These are phyloP conservation scores for Microtus richardsoni DNA, from an alignment of 2,113 vertebrate species.

Conservation along the genomic window DNA sequence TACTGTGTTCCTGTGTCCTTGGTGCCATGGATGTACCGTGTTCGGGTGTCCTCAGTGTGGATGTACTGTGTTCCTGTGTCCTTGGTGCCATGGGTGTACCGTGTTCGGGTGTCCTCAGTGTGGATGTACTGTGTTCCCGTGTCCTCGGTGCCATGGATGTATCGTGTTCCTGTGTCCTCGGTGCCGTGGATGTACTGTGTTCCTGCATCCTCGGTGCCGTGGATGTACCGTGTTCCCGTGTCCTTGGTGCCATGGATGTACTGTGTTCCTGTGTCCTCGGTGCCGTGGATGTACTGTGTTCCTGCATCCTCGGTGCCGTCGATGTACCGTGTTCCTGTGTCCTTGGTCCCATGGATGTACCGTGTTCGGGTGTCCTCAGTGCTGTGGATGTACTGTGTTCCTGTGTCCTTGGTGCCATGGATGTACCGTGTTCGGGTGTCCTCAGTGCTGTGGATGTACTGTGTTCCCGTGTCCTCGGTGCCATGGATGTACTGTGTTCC, in stretches of 20 bases:
- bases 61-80: too few relatives aligned
- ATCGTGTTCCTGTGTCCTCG: slow-evolving; percentile 80
- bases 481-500: too few relatives aligned
- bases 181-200: too few relatives aligned
- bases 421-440: not conserved
- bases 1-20: slow-evolving; percentile 75
- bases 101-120: not conserved
- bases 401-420: slow-evolving; percentile 65
- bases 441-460: too few relatives aligned
- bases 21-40: too few relatives aligned
- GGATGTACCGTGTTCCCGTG: too few relatives aligned
- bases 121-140: slow-evolving; percentile 56
- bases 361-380: too few relatives aligned
- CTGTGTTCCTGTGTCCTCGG: slow-evolving; percentile 32
- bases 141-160: slow-evolving; percentile 71
- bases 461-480: slow-evolving; percentile 2
- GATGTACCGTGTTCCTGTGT: too few relatives aligned
- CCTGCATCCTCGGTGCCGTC: too few relatives aligned
- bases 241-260: slow-evolving; percentile 72
- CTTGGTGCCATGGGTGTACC: too few relatives aligned
- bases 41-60: not conserved
- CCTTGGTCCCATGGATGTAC: too few relatives aligned
- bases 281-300: slow-evolving; percentile 79
- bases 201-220: too few relatives aligned
- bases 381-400: slow-evolving; percentile 50